Conservation (phyloP, 2,113 vertebrate species). For the Holacanthus passer region DNA sequence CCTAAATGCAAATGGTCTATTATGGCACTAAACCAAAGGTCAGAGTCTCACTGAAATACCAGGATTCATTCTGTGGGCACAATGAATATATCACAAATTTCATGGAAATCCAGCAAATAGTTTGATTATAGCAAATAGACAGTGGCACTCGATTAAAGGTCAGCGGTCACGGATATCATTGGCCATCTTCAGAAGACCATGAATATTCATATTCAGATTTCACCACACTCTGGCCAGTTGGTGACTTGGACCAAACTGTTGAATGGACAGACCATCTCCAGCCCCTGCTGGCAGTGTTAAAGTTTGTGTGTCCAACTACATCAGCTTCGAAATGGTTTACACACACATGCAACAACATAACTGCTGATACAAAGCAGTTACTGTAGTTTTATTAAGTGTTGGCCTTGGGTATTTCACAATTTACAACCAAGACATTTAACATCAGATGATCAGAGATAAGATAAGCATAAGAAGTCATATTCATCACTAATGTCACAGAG, state of each 20-base stretch:
- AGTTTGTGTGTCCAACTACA: background rate
- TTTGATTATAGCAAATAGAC: too few species aligned
- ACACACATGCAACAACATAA: background rate
- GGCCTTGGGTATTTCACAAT: background rate
- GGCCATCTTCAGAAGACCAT: background rate
- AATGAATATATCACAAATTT: background rate
- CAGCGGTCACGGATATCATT: background rate
- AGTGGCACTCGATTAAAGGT: background rate
- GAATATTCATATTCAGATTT: slow-evolving; percentile 13
- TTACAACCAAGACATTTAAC: background rate
- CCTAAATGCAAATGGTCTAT: background rate
- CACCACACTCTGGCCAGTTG: background rate
- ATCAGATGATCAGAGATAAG: background rate
- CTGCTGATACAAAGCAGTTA: background rate
- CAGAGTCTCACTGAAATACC: slow-evolving; percentile 13
- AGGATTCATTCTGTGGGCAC: background rate
- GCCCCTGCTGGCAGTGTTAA: background rate
- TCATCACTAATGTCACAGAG: background rate
- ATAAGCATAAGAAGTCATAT: too few species aligned
- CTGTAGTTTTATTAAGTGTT: background rate
- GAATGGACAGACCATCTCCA: background rate
- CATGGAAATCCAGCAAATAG: background rate
- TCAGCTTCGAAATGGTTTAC: background rate
- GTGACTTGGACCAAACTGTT: background rate
- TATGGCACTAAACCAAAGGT: background rate